Base-by-base conservation (phyloP, 2,888 invertebrate genomes). In the Timema podura region DNA sequence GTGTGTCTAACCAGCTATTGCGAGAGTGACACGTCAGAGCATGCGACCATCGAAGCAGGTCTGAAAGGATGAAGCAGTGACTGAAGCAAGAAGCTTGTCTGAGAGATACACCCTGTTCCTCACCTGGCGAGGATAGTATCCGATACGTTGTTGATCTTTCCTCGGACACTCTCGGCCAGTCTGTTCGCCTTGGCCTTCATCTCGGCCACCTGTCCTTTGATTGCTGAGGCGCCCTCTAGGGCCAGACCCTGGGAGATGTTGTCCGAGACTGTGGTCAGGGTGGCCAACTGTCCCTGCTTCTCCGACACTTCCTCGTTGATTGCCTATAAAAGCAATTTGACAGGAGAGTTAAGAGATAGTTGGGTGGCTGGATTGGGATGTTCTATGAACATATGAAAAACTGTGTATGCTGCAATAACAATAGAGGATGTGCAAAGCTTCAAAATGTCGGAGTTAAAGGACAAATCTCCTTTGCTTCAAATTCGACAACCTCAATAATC, bases 231-330 rank as follows among this genome's bases (percentile, higher is more conserved):
- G 6, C 93, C 93, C 80, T 95, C 94, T 0, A 92, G 87, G 54
- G 91, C 88, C 67, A 95, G 83, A 74, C 87, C 87, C 76, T 92
- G 89, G 71, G 90, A 89, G 44, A 95, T 89, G 70, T 89, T 88
- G 79, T 95, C 95, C 74, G 90, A 90, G 64, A 86, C 87, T 79
- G 94, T 93, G 0, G 91, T 91, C 61, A 95, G 80, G 0, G 89
- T 86, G 57, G 93, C 91, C 64, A 95, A 82, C 79, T 92, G 92
- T 0, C 92, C 91, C 81, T 93, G 92, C 76, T 94, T 93, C 77
- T 92, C 91, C 0, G 91, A 90, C 74, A 96, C 89, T 79, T 94
- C 93, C 77, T 93, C 92, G 74, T 91, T 92, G 64, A 84, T 71
- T 15, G 68, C 72, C 77, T 77, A 65, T 0, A 72, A 71, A 66